Percentiles rank a stretch among this genome's conserved stretches.
Conservation (phyloP, 92 coral and sea anemone genomes). For the Umimayanthus chanpuru region DNA sequence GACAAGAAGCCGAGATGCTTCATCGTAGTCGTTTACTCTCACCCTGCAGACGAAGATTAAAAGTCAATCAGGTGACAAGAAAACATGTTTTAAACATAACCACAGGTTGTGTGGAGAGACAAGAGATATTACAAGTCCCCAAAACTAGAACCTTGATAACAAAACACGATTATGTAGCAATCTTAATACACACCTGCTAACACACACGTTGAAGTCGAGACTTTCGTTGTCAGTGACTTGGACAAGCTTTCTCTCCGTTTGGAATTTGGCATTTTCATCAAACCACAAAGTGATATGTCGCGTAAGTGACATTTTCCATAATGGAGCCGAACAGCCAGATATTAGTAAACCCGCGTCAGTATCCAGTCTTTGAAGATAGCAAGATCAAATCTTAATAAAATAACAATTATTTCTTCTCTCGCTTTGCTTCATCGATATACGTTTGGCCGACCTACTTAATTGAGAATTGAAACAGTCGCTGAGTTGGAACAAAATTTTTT, state of each 20-base stretch:
- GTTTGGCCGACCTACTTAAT: constrained; percentile 28
- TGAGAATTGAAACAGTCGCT: constrained; percentile 12
- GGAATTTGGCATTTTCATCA: constrained; percentile 38
- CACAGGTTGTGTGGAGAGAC: not conserved
- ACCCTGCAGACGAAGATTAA: not conserved
- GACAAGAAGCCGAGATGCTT: not conserved
- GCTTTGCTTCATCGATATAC: constrained; percentile 9
- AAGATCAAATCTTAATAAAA: constrained; percentile 37
- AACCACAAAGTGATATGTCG: constrained; percentile 43
- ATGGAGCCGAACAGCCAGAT: constrained; percentile 36
- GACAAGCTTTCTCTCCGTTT: constrained; percentile 30
- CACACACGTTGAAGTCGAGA: constrained; percentile 1
- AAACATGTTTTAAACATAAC: constrained; percentile 14
- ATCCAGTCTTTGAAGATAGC: constrained; percentile 27
- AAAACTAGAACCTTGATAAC: constrained; percentile 17
- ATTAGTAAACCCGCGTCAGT: constrained; percentile 34
- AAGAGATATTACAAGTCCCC: not conserved
- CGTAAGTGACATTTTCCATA: constrained; percentile 43
- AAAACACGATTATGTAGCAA: not conserved
- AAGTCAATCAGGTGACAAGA: constrained; percentile 4
- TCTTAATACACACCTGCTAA: constrained; percentile 25
- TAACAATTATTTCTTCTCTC: constrained; percentile 28
- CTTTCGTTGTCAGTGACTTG: constrained; percentile 8
- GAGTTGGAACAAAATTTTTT: not conserved
- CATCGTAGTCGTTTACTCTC: not conserved